A percentile compares a stretch with the other conserved stretches of the same genome.
Conservation (phyloP, 2,888 invertebrate genomes). For the Rhyacophila evoluta region DNA sequence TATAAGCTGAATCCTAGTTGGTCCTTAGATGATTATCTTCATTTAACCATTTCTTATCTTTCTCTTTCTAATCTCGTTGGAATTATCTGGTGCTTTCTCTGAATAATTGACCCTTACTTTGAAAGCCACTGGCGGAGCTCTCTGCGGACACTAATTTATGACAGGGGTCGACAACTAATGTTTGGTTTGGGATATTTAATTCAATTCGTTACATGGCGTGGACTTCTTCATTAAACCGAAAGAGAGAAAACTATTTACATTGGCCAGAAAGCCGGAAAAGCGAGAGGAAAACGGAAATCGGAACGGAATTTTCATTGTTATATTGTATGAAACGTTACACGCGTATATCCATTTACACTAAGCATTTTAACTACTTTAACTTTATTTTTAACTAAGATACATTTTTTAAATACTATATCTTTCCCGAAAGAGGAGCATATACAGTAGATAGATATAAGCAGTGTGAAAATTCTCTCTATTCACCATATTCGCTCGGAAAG, state of each 20-base stretch:
- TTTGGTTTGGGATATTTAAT: slow-evolving; percentile 22
- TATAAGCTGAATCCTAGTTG: neutral
- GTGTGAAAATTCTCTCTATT: no score
- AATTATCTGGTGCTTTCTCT: neutral
- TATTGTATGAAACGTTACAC: no score
- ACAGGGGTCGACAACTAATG: slow-evolving; percentile 19
- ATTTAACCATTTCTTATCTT: slow-evolving; percentile 6
- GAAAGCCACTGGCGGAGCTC: slow-evolving; percentile 7
- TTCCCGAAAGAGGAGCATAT: no score
- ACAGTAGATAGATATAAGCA: no score
- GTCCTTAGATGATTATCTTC: neutral
- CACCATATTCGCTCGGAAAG: no score
- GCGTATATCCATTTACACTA: no score
- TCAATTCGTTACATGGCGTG: slow-evolving; percentile 14
- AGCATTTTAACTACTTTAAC: no score
- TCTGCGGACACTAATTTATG: slow-evolving; percentile 19
- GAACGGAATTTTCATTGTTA: no score
- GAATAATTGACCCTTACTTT: slow-evolving; percentile 14
- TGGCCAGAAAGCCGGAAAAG: neutral
- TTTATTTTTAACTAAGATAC: no score
- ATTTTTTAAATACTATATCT: no score
- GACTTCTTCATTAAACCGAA: slow-evolving; percentile 7
- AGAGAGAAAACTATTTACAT: slow-evolving; percentile 7
- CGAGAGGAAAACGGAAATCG: no score
- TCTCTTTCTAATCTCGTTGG: neutral